A percentile compares a stretch with the other conserved stretches of the same genome.
These are phyloP conservation scores for Sturnus vulgaris DNA, from an alignment of 2,113 vertebrate genomes.

Conservation along the genomic window DNA sequence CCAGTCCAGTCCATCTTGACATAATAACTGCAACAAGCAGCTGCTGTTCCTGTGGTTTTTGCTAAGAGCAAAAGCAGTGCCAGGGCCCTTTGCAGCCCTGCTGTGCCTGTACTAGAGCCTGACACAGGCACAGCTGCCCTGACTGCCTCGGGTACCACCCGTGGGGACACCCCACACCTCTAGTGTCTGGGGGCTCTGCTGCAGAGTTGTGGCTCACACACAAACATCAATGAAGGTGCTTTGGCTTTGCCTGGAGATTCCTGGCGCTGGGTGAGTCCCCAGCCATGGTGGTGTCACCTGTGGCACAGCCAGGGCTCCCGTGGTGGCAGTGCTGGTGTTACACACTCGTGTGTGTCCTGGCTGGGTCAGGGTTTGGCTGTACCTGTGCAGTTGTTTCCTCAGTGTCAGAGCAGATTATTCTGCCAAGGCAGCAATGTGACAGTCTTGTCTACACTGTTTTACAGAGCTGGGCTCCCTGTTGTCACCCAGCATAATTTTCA, in stretches of 20 bases:
- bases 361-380: not conserved
- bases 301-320: not conserved
- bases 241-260: not conserved
- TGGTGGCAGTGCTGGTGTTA: not conserved
- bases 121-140: rapidly evolving
- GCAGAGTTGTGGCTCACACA: not conserved
- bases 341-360: rapidly evolving
- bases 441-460: constrained; percentile 12
- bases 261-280: not conserved
- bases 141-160: not conserved
- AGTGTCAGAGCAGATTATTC: constrained; percentile 1
- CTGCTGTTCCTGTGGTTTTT: not conserved
- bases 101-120: not conserved
- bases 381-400: not conserved
- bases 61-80: not conserved
- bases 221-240: not conserved
- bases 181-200: rapidly evolving
- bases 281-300: not conserved
- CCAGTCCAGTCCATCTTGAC: no score
- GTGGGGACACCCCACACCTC: no score
- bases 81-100: not conserved
- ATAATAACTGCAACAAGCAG: not conserved
- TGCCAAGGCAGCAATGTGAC: not conserved
- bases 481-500: constrained; percentile 6
- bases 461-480: not conserved